phyloP scores from a whole-genome alignment of 2,797 vertebrate species.

The Nothura maculosa region DNA sequence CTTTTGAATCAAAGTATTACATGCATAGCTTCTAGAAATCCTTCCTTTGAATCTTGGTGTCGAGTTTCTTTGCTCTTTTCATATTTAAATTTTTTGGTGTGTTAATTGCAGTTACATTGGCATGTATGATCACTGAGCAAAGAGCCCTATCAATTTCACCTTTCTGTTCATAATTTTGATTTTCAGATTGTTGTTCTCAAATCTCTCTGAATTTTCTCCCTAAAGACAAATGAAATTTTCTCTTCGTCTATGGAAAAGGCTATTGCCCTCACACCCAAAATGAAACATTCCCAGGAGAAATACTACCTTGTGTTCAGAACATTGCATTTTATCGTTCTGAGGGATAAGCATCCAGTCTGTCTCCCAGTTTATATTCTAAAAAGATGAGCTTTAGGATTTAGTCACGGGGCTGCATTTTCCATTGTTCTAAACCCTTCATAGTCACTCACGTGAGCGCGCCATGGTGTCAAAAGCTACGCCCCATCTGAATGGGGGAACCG shows the following conservation, averaged over 20 bases:
- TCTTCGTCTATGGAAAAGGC: not conserved
- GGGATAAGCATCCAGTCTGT: not conserved
- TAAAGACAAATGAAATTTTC: conserved; percentile 36
- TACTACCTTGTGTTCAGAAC: not conserved
- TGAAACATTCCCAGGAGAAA: conserved; percentile 18
- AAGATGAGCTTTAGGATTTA: not conserved
- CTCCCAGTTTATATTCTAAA: not conserved
- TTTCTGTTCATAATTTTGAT: conserved; percentile 51
- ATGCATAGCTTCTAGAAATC: conserved; percentile 37
- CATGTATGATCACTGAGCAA: conserved; percentile 12
- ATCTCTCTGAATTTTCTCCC: conserved; percentile 42
- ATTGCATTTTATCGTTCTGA: conserved; percentile 1
- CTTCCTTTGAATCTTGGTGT: conserved; percentile 39
- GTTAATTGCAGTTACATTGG: conserved; percentile 34
- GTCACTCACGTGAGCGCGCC: not conserved
- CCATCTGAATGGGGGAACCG: not conserved
- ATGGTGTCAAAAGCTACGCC: not conserved
- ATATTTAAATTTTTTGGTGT: conserved; percentile 16
- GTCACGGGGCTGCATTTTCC: not conserved
- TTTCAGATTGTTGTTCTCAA: conserved; percentile 24
- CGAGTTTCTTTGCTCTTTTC: conserved; percentile 43
- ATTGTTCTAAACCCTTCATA: not conserved
- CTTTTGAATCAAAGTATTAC: not conserved
- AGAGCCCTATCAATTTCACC: conserved; percentile 29
- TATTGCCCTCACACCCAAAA: not conserved